Percentiles rank a stretch among this genome's conserved stretches.
Conservation (phyloP, 2,888 invertebrate genomes). For the Tetramorium bicarinatum region DNA sequence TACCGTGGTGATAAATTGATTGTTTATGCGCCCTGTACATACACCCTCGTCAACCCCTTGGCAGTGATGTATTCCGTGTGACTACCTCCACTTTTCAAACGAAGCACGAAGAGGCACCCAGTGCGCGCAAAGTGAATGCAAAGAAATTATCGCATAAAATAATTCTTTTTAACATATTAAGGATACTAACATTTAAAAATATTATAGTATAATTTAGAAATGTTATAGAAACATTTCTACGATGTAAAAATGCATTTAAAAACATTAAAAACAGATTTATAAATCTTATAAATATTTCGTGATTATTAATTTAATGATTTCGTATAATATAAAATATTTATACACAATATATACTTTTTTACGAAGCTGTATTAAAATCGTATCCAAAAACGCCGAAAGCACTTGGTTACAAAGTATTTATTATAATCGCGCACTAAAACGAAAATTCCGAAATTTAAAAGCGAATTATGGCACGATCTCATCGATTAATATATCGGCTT, state of each 20-base stretch:
- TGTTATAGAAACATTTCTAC: neutral
- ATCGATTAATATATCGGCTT: too few species aligned
- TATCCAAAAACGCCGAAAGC: too few species aligned
- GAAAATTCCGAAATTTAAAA: too few species aligned
- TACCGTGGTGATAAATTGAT: conserved; percentile 36
- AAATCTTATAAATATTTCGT: neutral
- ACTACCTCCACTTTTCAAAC: neutral
- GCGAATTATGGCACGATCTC: too few species aligned
- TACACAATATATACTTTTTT: neutral
- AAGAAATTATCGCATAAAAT: neutral
- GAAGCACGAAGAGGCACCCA: neutral
- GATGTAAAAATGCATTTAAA: neutral
- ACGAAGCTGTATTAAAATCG: too few species aligned
- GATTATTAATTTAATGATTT: neutral
- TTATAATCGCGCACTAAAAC: too few species aligned
- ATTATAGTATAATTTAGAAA: neutral
- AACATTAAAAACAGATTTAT: neutral
- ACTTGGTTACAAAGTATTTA: too few species aligned
- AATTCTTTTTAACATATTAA: neutral
- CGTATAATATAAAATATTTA: neutral
- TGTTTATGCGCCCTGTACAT: conserved; percentile 1
- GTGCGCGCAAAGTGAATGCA: neutral
- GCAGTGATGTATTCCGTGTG: neutral
- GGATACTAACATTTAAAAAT: neutral
- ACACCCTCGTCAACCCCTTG: neutral